phyloP scores from a whole-genome alignment of 2,113 vertebrate species.

The Corydoras sp. region DNA sequence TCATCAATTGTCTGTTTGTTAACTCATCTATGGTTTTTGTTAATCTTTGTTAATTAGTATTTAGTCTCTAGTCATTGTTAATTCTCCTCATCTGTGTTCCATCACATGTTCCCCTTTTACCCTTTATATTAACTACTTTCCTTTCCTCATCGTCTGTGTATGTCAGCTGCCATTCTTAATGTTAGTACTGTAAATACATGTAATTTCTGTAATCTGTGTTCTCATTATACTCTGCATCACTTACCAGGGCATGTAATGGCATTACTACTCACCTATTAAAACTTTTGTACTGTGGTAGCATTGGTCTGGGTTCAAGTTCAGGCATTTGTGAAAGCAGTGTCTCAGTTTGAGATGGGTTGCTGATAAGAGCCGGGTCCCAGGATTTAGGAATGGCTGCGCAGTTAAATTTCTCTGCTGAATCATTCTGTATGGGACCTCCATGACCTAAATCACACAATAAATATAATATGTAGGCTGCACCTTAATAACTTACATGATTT shows the following conservation, averaged over 20 bases:
- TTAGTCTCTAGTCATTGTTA: too few relatives aligned
- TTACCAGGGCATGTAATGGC: background rate
- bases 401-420: slow-evolving; percentile 91
- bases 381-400: slow-evolving; percentile 84
- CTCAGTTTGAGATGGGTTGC: slow-evolving; percentile 75
- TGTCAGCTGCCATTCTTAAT: too few relatives aligned
- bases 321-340: slow-evolving; percentile 69
- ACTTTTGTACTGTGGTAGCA: slow-evolving; percentile 81
- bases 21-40: too few relatives aligned
- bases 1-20: too few relatives aligned
- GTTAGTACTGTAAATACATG: too few relatives aligned
- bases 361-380: slow-evolving; percentile 85
- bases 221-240: too few relatives aligned
- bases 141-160: too few relatives aligned
- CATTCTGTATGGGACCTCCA: slow-evolving; percentile 83
- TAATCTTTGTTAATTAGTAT: too few relatives aligned
- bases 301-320: slow-evolving; percentile 66
- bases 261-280: slow-evolving; percentile 84
- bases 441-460: slow-evolving; percentile 67
- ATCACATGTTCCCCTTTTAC: too few relatives aligned
- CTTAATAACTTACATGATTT: background rate
- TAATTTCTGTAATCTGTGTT: too few relatives aligned
- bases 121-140: too few relatives aligned
- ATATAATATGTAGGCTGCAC: background rate
- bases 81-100: too few relatives aligned